Percentiles rank a stretch among this genome's conserved stretches.
Evolutionary conservation across 2,888 invertebrate genomes (phyloP).

Genomic region (Pediacus dermestoides): DNA sequence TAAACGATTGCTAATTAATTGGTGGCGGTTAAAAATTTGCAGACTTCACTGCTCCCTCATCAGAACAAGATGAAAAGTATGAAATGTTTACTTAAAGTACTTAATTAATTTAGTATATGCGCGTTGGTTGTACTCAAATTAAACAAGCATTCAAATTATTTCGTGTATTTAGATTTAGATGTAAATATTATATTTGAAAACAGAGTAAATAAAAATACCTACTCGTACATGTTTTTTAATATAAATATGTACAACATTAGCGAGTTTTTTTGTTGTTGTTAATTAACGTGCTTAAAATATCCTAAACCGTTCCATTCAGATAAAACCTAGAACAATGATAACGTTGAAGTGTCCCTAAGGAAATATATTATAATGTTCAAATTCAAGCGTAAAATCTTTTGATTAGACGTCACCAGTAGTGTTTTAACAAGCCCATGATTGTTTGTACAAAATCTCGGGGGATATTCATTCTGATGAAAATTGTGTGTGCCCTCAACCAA

Average conservation of each 20-base stretch:
- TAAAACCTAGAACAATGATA: constrained; percentile 7
- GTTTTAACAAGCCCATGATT: constrained; percentile 34
- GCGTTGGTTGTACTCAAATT: too few species aligned
- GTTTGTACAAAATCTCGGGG: constrained; percentile 23
- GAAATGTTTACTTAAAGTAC: constrained; percentile 25
- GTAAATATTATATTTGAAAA: too few species aligned
- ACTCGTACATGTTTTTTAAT: neutral
- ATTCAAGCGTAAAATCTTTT: constrained; percentile 48
- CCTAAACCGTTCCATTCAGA: too few species aligned
- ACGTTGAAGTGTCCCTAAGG: constrained; percentile 37
- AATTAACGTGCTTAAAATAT: too few species aligned
- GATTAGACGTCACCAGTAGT: constrained; percentile 37
- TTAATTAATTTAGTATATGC: constrained; percentile 28
- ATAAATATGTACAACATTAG: neutral
- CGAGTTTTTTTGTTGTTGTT: too few species aligned
- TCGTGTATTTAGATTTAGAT: too few species aligned
- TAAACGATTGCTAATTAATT: constrained; percentile 16
- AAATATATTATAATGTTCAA: constrained; percentile 43
- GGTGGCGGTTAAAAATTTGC: too few species aligned
- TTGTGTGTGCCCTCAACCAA: too few species aligned
- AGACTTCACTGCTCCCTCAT: constrained; percentile 9
- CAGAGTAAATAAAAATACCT: too few species aligned
- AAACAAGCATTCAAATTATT: too few species aligned
- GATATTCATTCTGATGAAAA: constrained; percentile 6
- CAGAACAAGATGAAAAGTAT: constrained; percentile 16